Conservation (phyloP, 2,797 vertebrate genomes). For the Picus viridis region DNA sequence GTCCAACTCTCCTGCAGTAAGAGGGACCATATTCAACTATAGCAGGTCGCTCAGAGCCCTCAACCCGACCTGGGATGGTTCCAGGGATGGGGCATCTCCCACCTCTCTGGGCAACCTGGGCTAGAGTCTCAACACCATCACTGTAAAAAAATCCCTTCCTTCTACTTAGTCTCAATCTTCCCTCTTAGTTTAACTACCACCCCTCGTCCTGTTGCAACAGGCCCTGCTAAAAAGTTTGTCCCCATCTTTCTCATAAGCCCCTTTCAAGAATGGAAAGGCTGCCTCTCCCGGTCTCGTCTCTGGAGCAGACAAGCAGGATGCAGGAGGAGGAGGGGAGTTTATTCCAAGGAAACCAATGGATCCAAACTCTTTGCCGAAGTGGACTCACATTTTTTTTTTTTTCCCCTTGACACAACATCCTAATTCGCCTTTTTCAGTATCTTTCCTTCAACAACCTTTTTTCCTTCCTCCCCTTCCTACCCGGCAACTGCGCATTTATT, state of each 20-base stretch:
- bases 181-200: not conserved
- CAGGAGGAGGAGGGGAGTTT: slow-evolving; percentile 1
- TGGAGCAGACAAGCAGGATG: not conserved
- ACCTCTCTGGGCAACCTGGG: not conserved
- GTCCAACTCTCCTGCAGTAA: not conserved
- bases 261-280: not conserved
- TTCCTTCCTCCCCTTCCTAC: slow-evolving; percentile 86
- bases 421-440: slow-evolving; percentile 98
- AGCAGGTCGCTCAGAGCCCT: not conserved
- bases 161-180: not conserved
- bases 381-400: slow-evolving; percentile 47
- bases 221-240: not conserved
- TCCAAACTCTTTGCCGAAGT: slow-evolving; percentile 61
- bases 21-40: not conserved
- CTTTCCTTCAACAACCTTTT: slow-evolving; percentile 97
- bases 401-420: slow-evolving; percentile 83
- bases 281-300: not conserved
- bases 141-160: not conserved
- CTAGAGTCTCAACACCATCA: not conserved
- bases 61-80: not conserved
- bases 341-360: slow-evolving; percentile 8
- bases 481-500: slow-evolving; percentile 99
- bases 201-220: not conserved
- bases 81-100: not conserved
- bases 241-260: not conserved